A percentile compares a stretch with the other conserved stretches of the same genome.
Evolutionary conservation across 2,888 invertebrate species (phyloP).

Genomic region (Aethes cnicana): DNA sequence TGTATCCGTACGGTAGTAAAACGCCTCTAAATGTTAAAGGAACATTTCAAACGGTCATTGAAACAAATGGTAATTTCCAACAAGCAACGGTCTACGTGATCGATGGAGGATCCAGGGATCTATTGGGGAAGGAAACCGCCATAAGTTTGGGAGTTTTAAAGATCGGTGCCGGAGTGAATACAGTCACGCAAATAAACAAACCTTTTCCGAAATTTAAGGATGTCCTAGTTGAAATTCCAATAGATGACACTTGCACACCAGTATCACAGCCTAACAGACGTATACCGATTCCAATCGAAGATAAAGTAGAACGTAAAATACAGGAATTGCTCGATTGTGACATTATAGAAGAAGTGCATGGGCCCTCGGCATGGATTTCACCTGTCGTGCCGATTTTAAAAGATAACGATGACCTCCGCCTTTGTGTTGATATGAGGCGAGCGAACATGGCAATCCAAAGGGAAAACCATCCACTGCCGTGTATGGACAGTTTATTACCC

Average conservation of each 20-base stretch:
- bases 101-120: slow-evolving; percentile 10
- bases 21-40: slow-evolving; percentile 34
- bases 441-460: slow-evolving; percentile 36
- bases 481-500: slow-evolving; percentile 36
- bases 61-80: slow-evolving; percentile 2
- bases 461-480: slow-evolving; percentile 39
- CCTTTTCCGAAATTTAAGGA: too few relatives aligned
- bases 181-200: background rate
- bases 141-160: background rate
- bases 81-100: slow-evolving; percentile 34
- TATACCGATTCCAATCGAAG: slow-evolving; percentile 40
- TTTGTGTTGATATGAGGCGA: slow-evolving; percentile 27
- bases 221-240: slow-evolving; percentile 4
- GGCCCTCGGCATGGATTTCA: slow-evolving; percentile 37
- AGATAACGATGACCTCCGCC: slow-evolving; percentile 5
- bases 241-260: slow-evolving; percentile 6
- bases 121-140: slow-evolving; percentile 2
- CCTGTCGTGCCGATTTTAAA: slow-evolving; percentile 24
- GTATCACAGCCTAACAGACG: slow-evolving; percentile 37
- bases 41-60: slow-evolving; percentile 30
- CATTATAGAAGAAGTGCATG: slow-evolving; percentile 39
- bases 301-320: slow-evolving; percentile 39
- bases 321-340: slow-evolving; percentile 35
- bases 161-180: background rate
- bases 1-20: slow-evolving; percentile 33